These are phyloP conservation scores for Andricus curvator DNA, from an alignment of 2,888 invertebrate species.

Conservation along the genomic window DNA sequence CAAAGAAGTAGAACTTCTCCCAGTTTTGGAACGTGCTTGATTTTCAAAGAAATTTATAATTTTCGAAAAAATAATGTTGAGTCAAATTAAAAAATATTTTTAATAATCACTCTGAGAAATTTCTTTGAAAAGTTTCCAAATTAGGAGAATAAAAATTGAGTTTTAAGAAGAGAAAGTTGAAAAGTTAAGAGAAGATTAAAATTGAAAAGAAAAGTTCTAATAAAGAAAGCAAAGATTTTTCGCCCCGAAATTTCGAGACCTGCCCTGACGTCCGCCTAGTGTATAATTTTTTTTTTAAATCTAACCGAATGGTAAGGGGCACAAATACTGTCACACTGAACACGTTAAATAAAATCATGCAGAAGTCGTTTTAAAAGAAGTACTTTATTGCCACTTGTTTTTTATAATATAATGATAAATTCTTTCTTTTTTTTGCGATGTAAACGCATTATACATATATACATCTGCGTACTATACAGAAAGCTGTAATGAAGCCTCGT, in stretches of 20 bases:
- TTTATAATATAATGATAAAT: conserved; percentile 61
- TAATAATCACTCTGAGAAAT: neutral
- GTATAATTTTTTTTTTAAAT: conserved; percentile 31
- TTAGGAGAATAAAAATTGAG: neutral
- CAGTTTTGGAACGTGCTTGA: neutral
- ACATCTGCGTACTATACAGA: conserved; percentile 2
- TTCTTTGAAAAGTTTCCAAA: neutral
- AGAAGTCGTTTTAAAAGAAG: conserved; percentile 61
- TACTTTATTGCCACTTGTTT: conserved; percentile 71
- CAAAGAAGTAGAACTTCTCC: neutral
- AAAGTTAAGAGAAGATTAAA: conserved; percentile 2
- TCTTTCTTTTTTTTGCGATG: conserved; percentile 44
- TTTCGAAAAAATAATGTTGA: neutral
- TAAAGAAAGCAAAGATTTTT: neutral
- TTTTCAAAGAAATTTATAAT: neutral
- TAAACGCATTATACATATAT: conserved; percentile 11
- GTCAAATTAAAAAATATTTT: no score
- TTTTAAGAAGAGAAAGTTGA: neutral
- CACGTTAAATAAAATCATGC: conserved; percentile 53
- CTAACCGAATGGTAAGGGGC: conserved; percentile 25
- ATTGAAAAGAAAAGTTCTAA: neutral
- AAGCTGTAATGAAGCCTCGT: neutral
- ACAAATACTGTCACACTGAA: conserved; percentile 10
- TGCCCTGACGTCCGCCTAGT: conserved; percentile 67
- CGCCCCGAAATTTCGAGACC: conserved; percentile 53